Evolutionary conservation across 2,888 invertebrate genomes (phyloP).

Genomic region (Ormyrus rosae): DNA sequence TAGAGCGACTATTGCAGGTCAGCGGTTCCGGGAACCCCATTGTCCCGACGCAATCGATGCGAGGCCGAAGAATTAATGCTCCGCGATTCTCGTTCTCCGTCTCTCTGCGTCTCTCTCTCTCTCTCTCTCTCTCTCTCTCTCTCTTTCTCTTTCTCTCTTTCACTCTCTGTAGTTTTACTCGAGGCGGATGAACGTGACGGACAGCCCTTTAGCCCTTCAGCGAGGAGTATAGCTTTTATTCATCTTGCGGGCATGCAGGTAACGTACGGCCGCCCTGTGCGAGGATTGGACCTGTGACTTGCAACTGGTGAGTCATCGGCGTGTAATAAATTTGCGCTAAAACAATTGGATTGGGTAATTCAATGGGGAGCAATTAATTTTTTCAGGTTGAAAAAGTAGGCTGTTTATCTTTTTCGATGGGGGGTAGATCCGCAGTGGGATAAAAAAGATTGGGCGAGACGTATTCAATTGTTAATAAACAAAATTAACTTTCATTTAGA

Average conservation of each 20-base stretch:
- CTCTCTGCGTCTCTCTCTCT: not conserved
- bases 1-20: not conserved
- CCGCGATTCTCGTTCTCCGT: slow-evolving; percentile 27
- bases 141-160: too few relatives aligned
- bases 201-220: not conserved
- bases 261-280: too few relatives aligned
- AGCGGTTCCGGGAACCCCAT: slow-evolving; percentile 44
- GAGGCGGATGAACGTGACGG: too few relatives aligned
- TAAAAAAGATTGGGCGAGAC: too few relatives aligned
- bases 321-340: slow-evolving; percentile 31
- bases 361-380: slow-evolving; percentile 27
- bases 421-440: too few relatives aligned
- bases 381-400: slow-evolving; percentile 7
- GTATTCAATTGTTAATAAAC: too few relatives aligned
- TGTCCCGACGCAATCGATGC: slow-evolving; percentile 46
- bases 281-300: slow-evolving; percentile 28
- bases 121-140: not conserved
- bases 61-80: slow-evolving; percentile 59
- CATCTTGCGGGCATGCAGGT: too few relatives aligned
- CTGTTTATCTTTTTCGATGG: too few relatives aligned
- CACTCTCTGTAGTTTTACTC: too few relatives aligned
- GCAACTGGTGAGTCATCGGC: slow-evolving; percentile 29
- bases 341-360: slow-evolving; percentile 14
- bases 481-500: too few relatives aligned
- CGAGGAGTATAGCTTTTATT: not conserved